Conservation (phyloP, 1,140 invertebrate species). For the Amyelois transitella region DNA sequence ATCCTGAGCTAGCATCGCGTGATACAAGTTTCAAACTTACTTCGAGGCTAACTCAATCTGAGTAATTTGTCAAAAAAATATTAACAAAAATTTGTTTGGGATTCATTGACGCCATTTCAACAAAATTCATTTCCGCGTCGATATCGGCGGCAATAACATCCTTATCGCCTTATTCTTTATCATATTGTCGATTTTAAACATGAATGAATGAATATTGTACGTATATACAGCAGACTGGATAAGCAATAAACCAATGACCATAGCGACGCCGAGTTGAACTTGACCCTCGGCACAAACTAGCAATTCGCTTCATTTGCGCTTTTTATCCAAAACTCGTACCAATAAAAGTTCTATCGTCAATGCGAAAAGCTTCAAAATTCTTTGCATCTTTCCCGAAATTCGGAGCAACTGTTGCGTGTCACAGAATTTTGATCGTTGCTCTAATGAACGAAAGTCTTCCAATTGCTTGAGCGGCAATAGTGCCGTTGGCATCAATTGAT, state of each 20-base stretch:
- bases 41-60: too few species aligned
- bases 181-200: background rate
- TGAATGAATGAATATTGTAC: background rate
- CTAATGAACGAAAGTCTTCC: background rate
- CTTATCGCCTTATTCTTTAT: too few species aligned
- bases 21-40: too few species aligned
- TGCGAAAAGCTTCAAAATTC: slow-evolving; percentile 1
- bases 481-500: slow-evolving; percentile 18
- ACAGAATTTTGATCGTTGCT: background rate
- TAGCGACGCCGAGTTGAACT: slow-evolving; percentile 23
- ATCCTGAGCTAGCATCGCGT: too few species aligned
- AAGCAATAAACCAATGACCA: slow-evolving; percentile 31
- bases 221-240: background rate
- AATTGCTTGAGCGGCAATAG: background rate
- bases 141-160: too few species aligned
- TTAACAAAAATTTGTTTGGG: too few species aligned
- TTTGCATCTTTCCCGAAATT: background rate
- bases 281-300: slow-evolving; percentile 31
- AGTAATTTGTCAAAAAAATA: too few species aligned
- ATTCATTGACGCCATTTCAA: too few species aligned
- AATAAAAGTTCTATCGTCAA: slow-evolving; percentile 5
- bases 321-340: slow-evolving; percentile 13
- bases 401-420: background rate
- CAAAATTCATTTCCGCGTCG: too few species aligned
- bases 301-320: slow-evolving; percentile 21